Conservation (phyloP, 2,888 invertebrate genomes). For the Agapostemon virescens region DNA sequence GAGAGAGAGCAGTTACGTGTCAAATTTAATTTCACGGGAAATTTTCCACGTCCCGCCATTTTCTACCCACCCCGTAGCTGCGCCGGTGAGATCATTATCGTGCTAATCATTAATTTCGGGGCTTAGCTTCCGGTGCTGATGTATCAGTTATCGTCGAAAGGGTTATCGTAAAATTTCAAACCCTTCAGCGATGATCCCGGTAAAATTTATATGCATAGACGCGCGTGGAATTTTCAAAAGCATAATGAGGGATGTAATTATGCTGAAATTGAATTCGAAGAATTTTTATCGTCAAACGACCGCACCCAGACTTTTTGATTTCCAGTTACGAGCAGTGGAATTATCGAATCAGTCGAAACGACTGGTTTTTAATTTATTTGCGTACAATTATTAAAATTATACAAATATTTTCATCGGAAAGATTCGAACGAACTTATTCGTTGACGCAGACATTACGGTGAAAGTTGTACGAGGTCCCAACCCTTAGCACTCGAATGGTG, state of each 20-base stretch:
- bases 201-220: neutral
- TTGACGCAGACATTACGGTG: too few species aligned
- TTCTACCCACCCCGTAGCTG: conserved; percentile 11
- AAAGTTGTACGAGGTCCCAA: too few species aligned
- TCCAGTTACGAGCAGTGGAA: too few species aligned
- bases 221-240: neutral
- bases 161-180: conserved; percentile 6
- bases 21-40: conserved; percentile 68
- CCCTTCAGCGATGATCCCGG: neutral
- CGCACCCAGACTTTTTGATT: too few species aligned
- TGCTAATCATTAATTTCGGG: conserved; percentile 46
- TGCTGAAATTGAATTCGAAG: neutral
- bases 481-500: too few species aligned
- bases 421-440: too few species aligned
- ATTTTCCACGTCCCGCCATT: conserved; percentile 55
- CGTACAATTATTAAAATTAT: too few species aligned
- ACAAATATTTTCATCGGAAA: too few species aligned
- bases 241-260: neutral
- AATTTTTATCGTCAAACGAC: neutral
- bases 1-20: conserved; percentile 64
- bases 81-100: conserved; percentile 36
- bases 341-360: too few species aligned
- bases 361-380: too few species aligned
- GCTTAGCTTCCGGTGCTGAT: conserved; percentile 18
- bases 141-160: conserved; percentile 13